These are phyloP conservation scores for Orthonyx spaldingii DNA, from an alignment of 2,113 vertebrate species.

Conservation along the genomic window DNA sequence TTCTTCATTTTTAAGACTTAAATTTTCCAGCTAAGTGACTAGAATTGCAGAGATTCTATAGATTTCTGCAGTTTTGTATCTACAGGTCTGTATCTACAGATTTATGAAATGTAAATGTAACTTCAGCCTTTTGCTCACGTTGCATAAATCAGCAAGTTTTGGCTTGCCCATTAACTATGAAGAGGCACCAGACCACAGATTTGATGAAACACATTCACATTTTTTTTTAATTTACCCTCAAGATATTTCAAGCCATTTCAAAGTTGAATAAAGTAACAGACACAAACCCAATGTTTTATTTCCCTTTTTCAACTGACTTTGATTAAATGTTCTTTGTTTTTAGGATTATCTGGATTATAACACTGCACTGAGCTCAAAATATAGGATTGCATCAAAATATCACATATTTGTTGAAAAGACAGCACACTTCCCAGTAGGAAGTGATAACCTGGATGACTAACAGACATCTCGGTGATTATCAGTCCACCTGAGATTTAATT, in stretches of 20 bases:
- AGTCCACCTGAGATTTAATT: not conserved
- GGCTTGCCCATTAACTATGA: not conserved
- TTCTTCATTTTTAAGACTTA: not conserved
- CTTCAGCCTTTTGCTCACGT: not conserved
- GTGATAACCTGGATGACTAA: not conserved
- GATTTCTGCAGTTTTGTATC: not conserved
- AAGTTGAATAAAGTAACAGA: not conserved
- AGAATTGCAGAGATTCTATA: not conserved
- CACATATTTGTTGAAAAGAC: not conserved
- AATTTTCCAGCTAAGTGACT: not conserved
- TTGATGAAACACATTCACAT: not conserved
- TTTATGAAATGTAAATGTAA: not conserved
- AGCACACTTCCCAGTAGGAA: not conserved
- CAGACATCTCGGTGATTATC: not conserved
- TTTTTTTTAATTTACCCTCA: not conserved
- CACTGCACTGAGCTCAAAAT: not conserved
- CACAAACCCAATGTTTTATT: not conserved
- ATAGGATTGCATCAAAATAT: not conserved
- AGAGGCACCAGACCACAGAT: not conserved
- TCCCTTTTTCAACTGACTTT: not conserved
- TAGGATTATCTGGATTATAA: not conserved
- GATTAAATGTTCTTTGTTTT: not conserved
- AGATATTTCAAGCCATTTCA: not conserved
- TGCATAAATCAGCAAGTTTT: not conserved
- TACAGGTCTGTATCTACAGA: not conserved